These are phyloP conservation scores for Lasaia peninsularis DNA, from an alignment of 1,140 invertebrate genomes.

Conservation along the genomic window DNA sequence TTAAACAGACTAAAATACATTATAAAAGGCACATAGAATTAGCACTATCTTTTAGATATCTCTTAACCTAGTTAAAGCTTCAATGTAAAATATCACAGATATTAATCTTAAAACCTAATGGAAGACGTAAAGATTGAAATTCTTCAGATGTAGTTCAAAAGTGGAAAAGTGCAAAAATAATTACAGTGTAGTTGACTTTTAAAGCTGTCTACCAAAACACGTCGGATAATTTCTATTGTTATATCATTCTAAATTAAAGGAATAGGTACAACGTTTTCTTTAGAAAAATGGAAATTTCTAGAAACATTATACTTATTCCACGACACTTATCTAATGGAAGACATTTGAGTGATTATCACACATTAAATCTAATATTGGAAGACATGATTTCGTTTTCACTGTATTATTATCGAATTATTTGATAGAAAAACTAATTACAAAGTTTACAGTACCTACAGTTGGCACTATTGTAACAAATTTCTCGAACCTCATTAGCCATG, in stretches of 20 bases:
- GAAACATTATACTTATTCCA: constrained; percentile 27
- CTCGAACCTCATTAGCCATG: constrained; percentile 75
- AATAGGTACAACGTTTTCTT: neutral
- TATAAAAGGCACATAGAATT: too few relatives aligned
- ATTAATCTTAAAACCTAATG: constrained; percentile 54
- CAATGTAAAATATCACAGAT: constrained; percentile 59
- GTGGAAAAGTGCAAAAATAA: constrained; percentile 53
- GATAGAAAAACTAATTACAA: constrained; percentile 53
- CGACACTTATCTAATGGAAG: constrained; percentile 72
- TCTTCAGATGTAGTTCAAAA: constrained; percentile 24
- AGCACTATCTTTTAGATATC: too few relatives aligned
- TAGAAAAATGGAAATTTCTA: constrained; percentile 8
- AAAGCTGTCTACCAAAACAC: constrained; percentile 77
- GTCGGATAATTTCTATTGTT: constrained; percentile 57
- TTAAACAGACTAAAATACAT: too few relatives aligned
- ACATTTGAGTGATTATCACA: constrained; percentile 51
- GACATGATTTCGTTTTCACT: constrained; percentile 75
- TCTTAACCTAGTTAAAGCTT: constrained; percentile 68
- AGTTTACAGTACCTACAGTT: constrained; percentile 70
- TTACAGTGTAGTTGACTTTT: constrained; percentile 69
- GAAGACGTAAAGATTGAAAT: constrained; percentile 45
- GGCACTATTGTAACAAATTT: constrained; percentile 64
- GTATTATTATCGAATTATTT: constrained; percentile 48
- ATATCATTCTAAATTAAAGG: constrained; percentile 30
- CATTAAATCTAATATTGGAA: constrained; percentile 70